phyloP scores from a whole-genome alignment of 2,888 invertebrate species.

The Agrochola lota region DNA sequence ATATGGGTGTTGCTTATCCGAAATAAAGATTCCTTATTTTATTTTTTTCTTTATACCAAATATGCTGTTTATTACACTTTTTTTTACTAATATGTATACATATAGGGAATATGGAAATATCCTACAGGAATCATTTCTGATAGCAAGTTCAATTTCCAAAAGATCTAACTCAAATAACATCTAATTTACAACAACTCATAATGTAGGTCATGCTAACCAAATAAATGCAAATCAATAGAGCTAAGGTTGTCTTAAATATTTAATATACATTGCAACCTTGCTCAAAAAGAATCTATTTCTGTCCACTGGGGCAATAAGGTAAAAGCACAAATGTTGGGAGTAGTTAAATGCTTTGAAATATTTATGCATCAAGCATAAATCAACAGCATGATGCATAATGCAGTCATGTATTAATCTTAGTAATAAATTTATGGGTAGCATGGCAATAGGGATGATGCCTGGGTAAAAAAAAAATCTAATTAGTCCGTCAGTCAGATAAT shows the following conservation, averaged over 20 bases:
- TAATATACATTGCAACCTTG: not conserved
- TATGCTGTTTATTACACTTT: not conserved
- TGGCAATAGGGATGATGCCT: too few relatives aligned
- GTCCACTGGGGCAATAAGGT: not conserved
- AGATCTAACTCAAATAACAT: slow-evolving; percentile 7
- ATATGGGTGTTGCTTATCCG: too few relatives aligned
- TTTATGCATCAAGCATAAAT: too few relatives aligned
- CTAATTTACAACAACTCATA: slow-evolving; percentile 4
- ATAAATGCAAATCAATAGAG: slow-evolving; percentile 36
- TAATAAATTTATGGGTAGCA: not conserved
- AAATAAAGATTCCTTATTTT: too few relatives aligned
- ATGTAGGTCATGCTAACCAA: slow-evolving; percentile 35
- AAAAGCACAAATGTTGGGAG: not conserved
- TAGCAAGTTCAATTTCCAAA: not conserved
- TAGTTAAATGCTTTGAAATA: not conserved
- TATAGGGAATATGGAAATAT: not conserved
- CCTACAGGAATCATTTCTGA: not conserved
- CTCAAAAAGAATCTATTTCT: not conserved
- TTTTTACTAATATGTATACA: too few relatives aligned
- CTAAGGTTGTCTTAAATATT: not conserved
- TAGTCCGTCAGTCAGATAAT: too few relatives aligned
- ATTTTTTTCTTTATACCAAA: too few relatives aligned
- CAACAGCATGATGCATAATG: too few relatives aligned
- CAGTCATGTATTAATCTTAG: not conserved
- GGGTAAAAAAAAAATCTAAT: too few relatives aligned